Conservation (phyloP, 2,113 vertebrate species). For the Agelaius tricolor region DNA sequence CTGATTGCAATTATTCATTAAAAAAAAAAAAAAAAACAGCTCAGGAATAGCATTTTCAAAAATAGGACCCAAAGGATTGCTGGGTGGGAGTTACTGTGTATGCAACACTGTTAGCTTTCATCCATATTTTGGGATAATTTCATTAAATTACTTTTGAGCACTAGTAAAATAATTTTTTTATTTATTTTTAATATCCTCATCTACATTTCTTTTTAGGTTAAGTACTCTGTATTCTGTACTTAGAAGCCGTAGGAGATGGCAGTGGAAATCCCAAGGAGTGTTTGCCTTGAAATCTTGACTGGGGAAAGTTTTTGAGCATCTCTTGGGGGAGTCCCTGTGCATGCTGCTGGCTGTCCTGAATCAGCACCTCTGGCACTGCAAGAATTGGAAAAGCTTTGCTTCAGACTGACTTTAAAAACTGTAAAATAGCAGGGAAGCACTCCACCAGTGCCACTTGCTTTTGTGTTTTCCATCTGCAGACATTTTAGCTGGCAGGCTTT, state of each 20-base stretch:
- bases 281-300: background rate
- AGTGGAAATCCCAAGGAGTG: background rate
- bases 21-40: too few relatives aligned
- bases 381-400: background rate
- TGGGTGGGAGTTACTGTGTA: background rate
- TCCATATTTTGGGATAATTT: background rate
- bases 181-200: background rate
- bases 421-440: background rate
- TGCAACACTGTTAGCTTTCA: background rate
- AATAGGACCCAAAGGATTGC: background rate
- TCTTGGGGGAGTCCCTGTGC: background rate
- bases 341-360: background rate
- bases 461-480: background rate
- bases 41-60: background rate
- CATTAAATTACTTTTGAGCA: background rate
- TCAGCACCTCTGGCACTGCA: background rate
- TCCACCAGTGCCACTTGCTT: background rate
- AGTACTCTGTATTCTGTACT: background rate
- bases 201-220: background rate
- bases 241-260: background rate
- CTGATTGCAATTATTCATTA: background rate
- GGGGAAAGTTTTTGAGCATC: background rate
- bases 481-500: background rate
- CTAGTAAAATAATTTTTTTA: fast-evolving
- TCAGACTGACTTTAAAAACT: background rate